phyloP scores from a whole-genome alignment of 2,888 invertebrate genomes.

The Ctena decussata region DNA sequence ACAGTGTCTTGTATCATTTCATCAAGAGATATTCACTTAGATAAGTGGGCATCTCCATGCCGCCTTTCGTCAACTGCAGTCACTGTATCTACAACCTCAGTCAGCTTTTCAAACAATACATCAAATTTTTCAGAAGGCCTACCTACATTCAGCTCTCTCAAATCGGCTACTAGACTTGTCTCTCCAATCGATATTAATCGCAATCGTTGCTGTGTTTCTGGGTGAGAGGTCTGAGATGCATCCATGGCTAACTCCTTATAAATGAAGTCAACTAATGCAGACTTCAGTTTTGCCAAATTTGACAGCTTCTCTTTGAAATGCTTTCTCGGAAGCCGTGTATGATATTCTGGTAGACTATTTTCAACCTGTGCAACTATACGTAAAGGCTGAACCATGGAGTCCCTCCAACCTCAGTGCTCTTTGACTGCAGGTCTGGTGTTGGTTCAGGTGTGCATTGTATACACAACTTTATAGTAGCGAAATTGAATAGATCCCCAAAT shows the following conservation, averaged over 20 bases:
- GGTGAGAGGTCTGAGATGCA: slow-evolving; percentile 20
- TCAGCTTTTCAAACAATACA: slow-evolving; percentile 36
- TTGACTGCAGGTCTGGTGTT: too few species aligned
- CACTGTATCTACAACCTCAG: slow-evolving; percentile 24
- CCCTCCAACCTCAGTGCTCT: neutral
- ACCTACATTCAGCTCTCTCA: slow-evolving; percentile 39
- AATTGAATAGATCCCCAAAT: too few species aligned
- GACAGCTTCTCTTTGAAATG: slow-evolving; percentile 30
- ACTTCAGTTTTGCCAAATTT: slow-evolving; percentile 21
- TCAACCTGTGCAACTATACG: neutral
- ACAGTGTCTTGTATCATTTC: slow-evolving; percentile 35
- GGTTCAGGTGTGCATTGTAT: too few species aligned
- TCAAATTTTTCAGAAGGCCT: slow-evolving; percentile 31
- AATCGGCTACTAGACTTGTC: slow-evolving; percentile 38
- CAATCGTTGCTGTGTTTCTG: slow-evolving; percentile 32
- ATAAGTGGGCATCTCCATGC: slow-evolving; percentile 40
- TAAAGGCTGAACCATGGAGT: neutral
- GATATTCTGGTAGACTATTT: slow-evolving; percentile 32
- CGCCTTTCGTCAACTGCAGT: slow-evolving; percentile 57
- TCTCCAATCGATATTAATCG: slow-evolving; percentile 45
- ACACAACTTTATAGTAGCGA: too few species aligned
- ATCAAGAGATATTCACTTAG: slow-evolving; percentile 44
- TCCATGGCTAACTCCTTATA: neutral
- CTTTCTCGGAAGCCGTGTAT: slow-evolving; percentile 37
- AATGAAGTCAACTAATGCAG: slow-evolving; percentile 26